phyloP scores from a whole-genome alignment of 2,888 invertebrate genomes.

The Napeogenes sylphis region DNA sequence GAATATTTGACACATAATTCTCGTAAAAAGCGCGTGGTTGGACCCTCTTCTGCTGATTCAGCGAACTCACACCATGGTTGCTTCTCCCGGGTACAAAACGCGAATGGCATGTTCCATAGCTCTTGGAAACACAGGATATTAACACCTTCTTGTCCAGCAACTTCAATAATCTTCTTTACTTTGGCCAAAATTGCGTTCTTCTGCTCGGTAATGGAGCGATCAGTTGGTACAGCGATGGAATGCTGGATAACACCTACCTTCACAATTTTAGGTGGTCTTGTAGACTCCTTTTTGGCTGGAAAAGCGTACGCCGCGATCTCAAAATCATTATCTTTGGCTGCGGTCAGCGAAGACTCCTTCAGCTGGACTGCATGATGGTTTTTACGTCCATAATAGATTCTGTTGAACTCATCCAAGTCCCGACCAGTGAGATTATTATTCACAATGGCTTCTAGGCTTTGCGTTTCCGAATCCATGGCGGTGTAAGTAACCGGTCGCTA shows the following conservation, averaged over 20 bases:
- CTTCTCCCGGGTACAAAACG: constrained; percentile 97
- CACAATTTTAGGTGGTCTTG: constrained; percentile 84
- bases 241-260: constrained; percentile 94
- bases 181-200: constrained; percentile 87
- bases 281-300: constrained; percentile 68
- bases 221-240: constrained; percentile 87
- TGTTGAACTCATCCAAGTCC: constrained; percentile 69
- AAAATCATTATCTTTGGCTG: constrained; percentile 78
- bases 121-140: constrained; percentile 98
- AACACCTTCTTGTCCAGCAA: constrained; percentile 88
- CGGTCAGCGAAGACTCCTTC: constrained; percentile 68
- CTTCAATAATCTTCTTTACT: constrained; percentile 86
- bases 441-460: constrained; percentile 63
- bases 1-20: constrained; percentile 88
- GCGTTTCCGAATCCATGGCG: constrained; percentile 64
- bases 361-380: constrained; percentile 58
- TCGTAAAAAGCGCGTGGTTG: constrained; percentile 89
- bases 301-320: constrained; percentile 69
- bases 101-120: constrained; percentile 99
- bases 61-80: constrained; percentile 99
- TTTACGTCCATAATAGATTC: constrained; percentile 66
- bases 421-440: constrained; percentile 63
- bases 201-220: constrained; percentile 86
- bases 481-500: constrained; percentile 30
- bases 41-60: constrained; percentile 92